Conservation (phyloP, 2,797 vertebrate genomes). For the Lophius americanus region DNA sequence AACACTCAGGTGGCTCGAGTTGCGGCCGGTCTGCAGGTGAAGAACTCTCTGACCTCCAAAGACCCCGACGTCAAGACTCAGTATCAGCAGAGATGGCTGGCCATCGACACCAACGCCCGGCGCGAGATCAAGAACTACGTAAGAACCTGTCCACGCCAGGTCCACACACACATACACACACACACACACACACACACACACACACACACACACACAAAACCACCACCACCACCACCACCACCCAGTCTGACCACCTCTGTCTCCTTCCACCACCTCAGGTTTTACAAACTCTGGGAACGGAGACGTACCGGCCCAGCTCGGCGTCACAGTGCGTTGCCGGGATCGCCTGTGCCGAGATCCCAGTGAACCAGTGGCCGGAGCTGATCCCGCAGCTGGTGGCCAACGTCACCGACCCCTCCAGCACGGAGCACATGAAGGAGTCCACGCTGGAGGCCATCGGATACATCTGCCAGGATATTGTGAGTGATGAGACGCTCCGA, state of each 20-base stretch:
- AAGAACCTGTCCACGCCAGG: slow-evolving; percentile 55
- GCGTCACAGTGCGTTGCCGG: slow-evolving; percentile 98
- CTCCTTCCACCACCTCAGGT: slow-evolving; percentile 76
- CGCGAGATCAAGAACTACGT: slow-evolving; percentile 97
- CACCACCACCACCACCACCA: no score
- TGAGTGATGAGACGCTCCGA: slow-evolving; percentile 75
- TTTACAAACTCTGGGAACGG: slow-evolving; percentile 94
- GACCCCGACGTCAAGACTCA: slow-evolving; percentile 94
- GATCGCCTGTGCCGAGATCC: slow-evolving; percentile 97
- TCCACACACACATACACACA: no score
- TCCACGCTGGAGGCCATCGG: slow-evolving; percentile 98
- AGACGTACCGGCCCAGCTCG: slow-evolving; percentile 96
- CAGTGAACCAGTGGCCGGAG: slow-evolving; percentile 96
- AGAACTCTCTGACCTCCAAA: slow-evolving; percentile 98
- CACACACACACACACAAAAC: no score
- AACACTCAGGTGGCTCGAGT: slow-evolving; percentile 98
- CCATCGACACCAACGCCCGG: slow-evolving; percentile 92
- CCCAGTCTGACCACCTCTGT: accelerated
- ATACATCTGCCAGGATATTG: slow-evolving; percentile 99
- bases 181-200: no score
- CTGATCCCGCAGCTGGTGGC: slow-evolving; percentile 95
- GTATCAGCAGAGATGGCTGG: slow-evolving; percentile 97
- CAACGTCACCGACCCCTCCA: slow-evolving; percentile 94
- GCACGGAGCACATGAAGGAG: slow-evolving; percentile 99
- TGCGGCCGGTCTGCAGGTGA: slow-evolving; percentile 95